These are phyloP conservation scores for Cyprinodon brontotheroides DNA, from an alignment of 2,113 vertebrate genomes.

Conservation along the genomic window DNA sequence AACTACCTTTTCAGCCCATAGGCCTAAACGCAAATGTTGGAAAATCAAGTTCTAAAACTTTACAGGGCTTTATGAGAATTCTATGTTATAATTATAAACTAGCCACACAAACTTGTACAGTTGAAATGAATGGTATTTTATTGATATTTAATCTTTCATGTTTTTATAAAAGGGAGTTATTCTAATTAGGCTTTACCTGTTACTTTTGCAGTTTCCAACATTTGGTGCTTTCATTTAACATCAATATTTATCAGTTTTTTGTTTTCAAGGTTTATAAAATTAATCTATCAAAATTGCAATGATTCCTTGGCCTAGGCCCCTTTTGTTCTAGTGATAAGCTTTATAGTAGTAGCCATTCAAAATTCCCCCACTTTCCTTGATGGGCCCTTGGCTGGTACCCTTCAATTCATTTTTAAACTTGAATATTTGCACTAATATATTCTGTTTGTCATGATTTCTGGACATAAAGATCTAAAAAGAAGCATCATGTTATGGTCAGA, in stretches of 20 bases:
- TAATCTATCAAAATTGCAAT: neutral
- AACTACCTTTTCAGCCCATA: neutral
- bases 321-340: neutral
- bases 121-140: neutral
- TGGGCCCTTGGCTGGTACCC: no score
- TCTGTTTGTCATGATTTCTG: no score
- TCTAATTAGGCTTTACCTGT: neutral
- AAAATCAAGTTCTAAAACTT: neutral
- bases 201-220: neutral
- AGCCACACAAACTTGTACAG: neutral
- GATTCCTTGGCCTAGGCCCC: neutral
- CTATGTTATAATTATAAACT: neutral
- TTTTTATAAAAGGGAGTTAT: neutral
- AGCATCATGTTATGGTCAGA: no score
- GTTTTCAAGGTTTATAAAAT: neutral
- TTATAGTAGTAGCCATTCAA: no score
- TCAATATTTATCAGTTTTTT: neutral
- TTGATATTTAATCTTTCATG: neutral
- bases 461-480: no score
- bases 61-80: neutral
- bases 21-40: neutral
- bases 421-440: no score
- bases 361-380: no score
- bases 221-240: neutral
- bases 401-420: no score